Evolutionary conservation across 2,113 vertebrate species (phyloP), one percentile per base, ranked within the genome.

Genomic region (Chlamydotis undulata): DNA sequence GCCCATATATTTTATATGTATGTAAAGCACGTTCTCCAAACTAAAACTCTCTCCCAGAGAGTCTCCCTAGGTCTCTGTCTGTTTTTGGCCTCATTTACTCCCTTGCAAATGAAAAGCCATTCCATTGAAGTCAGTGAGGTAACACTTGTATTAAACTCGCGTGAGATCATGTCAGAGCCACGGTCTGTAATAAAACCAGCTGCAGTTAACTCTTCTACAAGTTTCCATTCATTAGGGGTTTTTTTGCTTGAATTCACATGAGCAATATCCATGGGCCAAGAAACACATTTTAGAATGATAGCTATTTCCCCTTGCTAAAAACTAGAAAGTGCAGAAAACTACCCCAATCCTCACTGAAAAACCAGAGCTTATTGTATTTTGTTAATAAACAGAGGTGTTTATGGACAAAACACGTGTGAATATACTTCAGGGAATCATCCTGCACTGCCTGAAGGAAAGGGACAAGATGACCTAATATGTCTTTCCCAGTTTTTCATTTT

Each of bases 321-420:
- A 71, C 25, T 53, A 77, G 43, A 90, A 93, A 94, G 25, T 29
- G 33, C 25, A 91, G 49, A 55, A 83, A 96, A 71, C 63, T 57
- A 53, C 19, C 70, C 67, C 80, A 85, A 33, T 61, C 61, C 45
- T 78, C 41, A 29, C 65, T 41, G 49, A 49, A 87, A 86, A 94
- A 63, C 19, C 78, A 25, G 21, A 90, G 68, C 64, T 94, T 81
- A 83, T 93, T 93, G 61, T 69, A 76, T 92, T 93, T 92, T 93
- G 86, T 94, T 96, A 95, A 96, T 96, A 96, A 97, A 96, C 89
- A 96, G 90, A 95, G 74, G 92, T 69, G 89, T 95, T 97, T 96
- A 95, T 96, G 94, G 94, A 96, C 90, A 96, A 92, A 96, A 95
- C 86, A 89, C 3, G 26, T 89, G 88, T 68, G 69, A 94, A 79